Evolutionary conservation across 1,140 invertebrate species (phyloP), one percentile per base, ranked within the genome.

Genomic region (Drosophila navojoa): DNA sequence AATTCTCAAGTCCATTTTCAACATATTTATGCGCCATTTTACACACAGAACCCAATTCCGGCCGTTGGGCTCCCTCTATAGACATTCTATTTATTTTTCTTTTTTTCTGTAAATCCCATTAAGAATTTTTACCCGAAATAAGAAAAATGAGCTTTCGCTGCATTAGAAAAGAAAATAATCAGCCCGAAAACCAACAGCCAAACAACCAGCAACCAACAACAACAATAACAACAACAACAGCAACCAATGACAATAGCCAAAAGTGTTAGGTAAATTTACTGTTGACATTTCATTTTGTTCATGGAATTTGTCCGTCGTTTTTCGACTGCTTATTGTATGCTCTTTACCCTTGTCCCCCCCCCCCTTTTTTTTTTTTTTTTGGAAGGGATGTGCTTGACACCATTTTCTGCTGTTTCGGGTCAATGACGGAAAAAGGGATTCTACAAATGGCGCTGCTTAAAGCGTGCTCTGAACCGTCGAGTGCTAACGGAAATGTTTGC

Each of bases 11-110:
- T 87, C 82, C 84, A 87, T 87, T 89, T 82, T 72, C 82, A 89
- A 87, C 85, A 89, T 87, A 87, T 87, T 87, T 87, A 89, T 87
- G 82, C 82, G 84, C 84, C 82, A 89, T 89, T 87, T 87, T 89
- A 76, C 84, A 66, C 32, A 63, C 19, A 32, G 53, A 49, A 55
- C 57, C 64, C 64, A 61, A 69, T 69, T 73, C 54, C 19, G 11
- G 15, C 42, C 42, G 42, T 16, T 45, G 2, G n/a, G 4, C 19
- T 62, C 32, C 40, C 32, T 50, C 63, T 54, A 38, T 42, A 81
- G 70, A 60, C 64, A 69, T 38, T 45, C 7, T 42, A n/a, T 42
- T 42, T 42, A 42, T 42, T 45, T 45, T n/a, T 45, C 29, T 63
- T 42, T 50, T 42, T 58, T 73, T 70, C 45, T 82, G 66, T 74